phyloP scores from a whole-genome alignment of 2,888 invertebrate species.

The Leucophenga maculata region DNA sequence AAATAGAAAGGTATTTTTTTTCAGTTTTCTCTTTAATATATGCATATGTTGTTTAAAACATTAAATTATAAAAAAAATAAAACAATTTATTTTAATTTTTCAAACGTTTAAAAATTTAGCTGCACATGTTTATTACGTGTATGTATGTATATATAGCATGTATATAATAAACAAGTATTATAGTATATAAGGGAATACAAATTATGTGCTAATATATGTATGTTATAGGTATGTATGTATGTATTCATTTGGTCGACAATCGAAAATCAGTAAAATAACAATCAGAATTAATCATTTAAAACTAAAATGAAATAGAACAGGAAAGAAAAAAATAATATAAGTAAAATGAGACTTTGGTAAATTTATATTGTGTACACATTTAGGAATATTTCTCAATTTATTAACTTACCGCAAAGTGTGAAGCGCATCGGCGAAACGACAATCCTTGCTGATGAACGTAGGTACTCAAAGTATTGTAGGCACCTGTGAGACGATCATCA shows the following conservation, averaged over 20 bases:
- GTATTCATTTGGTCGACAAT: no score
- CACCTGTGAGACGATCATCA: not conserved
- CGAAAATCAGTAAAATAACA: no score
- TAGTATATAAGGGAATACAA: no score
- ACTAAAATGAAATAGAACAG: no score
- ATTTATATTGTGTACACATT: not conserved
- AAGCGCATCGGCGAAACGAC: constrained; percentile 19
- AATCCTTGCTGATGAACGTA: constrained; percentile 23
- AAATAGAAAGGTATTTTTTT: not conserved
- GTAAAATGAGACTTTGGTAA: not conserved
- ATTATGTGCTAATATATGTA: no score
- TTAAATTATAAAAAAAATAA: not conserved
- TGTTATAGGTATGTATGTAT: no score
- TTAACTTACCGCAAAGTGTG: constrained; percentile 29
- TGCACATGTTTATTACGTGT: no score
- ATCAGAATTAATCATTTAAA: no score
- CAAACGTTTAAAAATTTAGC: no score
- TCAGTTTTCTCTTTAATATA: not conserved
- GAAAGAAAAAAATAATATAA: not conserved
- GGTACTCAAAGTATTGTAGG: constrained; percentile 13
- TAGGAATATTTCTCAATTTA: not conserved
- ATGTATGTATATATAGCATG: no score
- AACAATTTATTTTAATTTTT: no score
- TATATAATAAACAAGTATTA: no score
- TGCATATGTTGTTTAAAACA: not conserved